Evolutionary conservation across 2,113 vertebrate species (phyloP), one percentile per base, ranked within the genome.

Genomic region (Lagopus leucura): DNA sequence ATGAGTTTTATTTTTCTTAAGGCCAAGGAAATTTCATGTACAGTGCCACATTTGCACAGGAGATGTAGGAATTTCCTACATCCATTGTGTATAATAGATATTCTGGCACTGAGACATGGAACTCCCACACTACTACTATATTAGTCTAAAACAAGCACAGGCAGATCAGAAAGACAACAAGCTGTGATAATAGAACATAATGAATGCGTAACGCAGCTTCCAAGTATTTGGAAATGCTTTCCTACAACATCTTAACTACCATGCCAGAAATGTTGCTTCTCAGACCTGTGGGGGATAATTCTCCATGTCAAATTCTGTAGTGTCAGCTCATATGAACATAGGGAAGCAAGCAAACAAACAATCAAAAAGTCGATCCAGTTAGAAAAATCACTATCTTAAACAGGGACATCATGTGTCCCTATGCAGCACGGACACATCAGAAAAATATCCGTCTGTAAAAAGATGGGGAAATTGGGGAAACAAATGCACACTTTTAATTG

Each of bases 61-160:
- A 82, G 77, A 8, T 8, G 5, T 48, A 76, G 82, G 92, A 48
- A 52, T 88, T 92, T 77, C 88, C 96, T 81, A 38, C 19, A 38
- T 40, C 50, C 32, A 1, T 25, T 52, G 55, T 24, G 17, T 48
- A 28, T 20, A 38, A 20, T 0, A 75, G 70, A 36, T 38, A 50
- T 70, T 70, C 75, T 94, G 93, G 88, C 87, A 82, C 30, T 7
- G 27, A 60, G 52, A 34, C n/a, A 54, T 32, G 27, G 43, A 89
- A 12, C 92, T 94, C 94, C 89, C 71, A 88, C 93, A 57, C 20
- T 32, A 64, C 66, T 77, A 4, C 78, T 88, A 50, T 20, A 48
- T 91, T 73, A 74, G 60, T 77, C 54, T 88, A 67, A 24, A 88
- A 73, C 94, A 95, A 91, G 88, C 80, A 91, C 45, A 28, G 90